phyloP scores from a whole-genome alignment of 2,113 vertebrate genomes.

The Platysternon megacephalum region DNA sequence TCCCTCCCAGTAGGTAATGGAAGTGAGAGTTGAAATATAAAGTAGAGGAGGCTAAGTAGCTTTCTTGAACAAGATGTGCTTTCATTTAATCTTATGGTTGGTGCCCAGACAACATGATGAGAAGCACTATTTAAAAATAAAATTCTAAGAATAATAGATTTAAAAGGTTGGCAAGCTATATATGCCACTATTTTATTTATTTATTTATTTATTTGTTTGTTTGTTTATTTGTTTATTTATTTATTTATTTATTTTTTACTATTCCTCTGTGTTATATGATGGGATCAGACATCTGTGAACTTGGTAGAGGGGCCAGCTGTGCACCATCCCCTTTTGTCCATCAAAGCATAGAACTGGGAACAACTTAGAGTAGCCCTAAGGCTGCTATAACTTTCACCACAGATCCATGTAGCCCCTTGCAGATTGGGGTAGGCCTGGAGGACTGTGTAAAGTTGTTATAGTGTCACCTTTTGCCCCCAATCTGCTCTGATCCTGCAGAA shows the following conservation, averaged over 20 bases:
- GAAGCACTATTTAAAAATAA: background rate
- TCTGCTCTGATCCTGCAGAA: background rate
- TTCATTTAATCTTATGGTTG: background rate
- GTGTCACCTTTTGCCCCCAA: background rate
- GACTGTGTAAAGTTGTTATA: background rate
- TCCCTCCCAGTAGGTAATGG: background rate
- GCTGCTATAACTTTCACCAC: background rate
- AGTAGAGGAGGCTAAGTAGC: background rate
- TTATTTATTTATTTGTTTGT: too few species aligned
- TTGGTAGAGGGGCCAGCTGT: background rate
- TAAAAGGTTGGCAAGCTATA: too few species aligned
- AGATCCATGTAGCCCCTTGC: background rate
- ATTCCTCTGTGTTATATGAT: background rate
- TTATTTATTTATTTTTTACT: too few species aligned
- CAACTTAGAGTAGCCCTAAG: background rate
- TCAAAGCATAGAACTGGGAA: background rate
- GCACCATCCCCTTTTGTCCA: background rate
- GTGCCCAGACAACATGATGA: background rate
- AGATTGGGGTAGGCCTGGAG: background rate
- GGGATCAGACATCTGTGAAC: background rate
- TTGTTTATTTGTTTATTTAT: too few species aligned
- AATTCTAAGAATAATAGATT: background rate
- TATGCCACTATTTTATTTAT: background rate
- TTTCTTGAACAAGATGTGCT: background rate
- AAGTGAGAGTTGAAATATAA: background rate